Percentiles rank a stretch among this genome's conserved stretches.
phyloP scores from a whole-genome alignment of 2,113 vertebrate genomes.

The Marcusenius ussheri region DNA sequence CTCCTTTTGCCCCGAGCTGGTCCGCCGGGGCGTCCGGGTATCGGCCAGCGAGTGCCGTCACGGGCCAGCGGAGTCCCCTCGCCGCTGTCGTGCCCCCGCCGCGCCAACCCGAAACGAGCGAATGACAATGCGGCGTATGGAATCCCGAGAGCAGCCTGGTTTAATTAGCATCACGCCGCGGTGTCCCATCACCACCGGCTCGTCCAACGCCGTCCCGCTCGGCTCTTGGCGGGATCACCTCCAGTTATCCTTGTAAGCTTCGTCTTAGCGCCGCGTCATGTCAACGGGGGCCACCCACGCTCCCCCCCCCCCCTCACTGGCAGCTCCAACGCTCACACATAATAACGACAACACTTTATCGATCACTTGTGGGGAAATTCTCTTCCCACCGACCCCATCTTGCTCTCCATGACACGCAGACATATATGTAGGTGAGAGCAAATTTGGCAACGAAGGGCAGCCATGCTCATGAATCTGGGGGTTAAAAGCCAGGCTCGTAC shows the following conservation, averaged over 20 bases:
- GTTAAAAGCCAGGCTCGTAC: background rate
- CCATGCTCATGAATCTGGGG: background rate
- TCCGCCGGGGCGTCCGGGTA: background rate
- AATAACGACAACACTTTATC: background rate
- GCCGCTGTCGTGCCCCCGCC: background rate
- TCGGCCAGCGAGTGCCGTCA: background rate
- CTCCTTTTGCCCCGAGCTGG: background rate
- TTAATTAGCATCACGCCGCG: background rate
- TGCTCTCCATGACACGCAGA: background rate
- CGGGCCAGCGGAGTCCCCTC: background rate
- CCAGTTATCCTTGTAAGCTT: background rate
- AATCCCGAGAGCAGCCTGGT: background rate
- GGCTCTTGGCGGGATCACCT: background rate
- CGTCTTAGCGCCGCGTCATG: background rate
- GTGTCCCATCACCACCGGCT: background rate
- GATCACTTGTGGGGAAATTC: background rate
- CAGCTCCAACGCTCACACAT: background rate
- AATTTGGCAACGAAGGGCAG: background rate
- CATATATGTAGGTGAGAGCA: background rate
- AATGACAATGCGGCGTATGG: background rate
- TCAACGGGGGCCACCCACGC: background rate
- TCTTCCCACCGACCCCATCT: background rate
- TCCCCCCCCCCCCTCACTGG: no score
- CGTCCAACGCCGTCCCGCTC: background rate
- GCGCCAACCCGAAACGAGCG: background rate